These are phyloP conservation scores for Planiliza haematocheilus DNA, from an alignment of 2,113 vertebrate genomes.

Conservation along the genomic window DNA sequence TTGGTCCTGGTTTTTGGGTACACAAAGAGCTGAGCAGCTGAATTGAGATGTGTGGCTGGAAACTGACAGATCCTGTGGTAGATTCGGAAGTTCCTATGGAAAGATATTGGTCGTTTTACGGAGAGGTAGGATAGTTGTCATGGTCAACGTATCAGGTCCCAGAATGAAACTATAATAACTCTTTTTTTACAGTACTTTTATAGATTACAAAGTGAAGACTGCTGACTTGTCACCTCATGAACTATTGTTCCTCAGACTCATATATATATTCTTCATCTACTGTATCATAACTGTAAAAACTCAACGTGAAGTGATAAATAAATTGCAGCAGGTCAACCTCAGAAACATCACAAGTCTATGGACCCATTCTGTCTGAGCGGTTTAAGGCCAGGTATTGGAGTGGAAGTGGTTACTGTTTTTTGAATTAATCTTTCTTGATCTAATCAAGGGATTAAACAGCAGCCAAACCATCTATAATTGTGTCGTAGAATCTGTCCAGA, in stretches of 20 bases:
- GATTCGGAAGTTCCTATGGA: slow-evolving; percentile 11
- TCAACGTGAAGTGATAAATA: not conserved
- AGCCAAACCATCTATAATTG: not conserved
- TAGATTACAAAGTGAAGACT: slow-evolving; percentile 1
- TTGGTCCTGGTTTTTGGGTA: slow-evolving; percentile 45
- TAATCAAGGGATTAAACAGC: not conserved
- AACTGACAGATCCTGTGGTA: slow-evolving; percentile 8
- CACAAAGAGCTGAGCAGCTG: not conserved
- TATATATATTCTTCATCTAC: slow-evolving; percentile 1
- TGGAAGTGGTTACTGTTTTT: slow-evolving; percentile 9
- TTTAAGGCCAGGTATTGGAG: not conserved
- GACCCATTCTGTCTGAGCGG: slow-evolving; percentile 1
- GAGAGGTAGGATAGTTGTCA: slow-evolving; percentile 82
- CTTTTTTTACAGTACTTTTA: slow-evolving; percentile 35
- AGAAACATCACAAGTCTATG: not conserved
- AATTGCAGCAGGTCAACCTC: not conserved
- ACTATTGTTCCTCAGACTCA: slow-evolving; percentile 35
- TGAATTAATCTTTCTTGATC: not conserved
- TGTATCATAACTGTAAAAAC: slow-evolving; percentile 6
- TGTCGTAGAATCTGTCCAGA: not conserved
- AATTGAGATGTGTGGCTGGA: not conserved
- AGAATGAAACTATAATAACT: slow-evolving; percentile 26
- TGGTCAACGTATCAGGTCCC: slow-evolving; percentile 69
- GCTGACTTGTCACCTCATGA: slow-evolving; percentile 3
- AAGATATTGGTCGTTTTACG: slow-evolving; percentile 59